Evolutionary conservation across 2,888 invertebrate species (phyloP).

Genomic region (Eumerus sabulonum): DNA sequence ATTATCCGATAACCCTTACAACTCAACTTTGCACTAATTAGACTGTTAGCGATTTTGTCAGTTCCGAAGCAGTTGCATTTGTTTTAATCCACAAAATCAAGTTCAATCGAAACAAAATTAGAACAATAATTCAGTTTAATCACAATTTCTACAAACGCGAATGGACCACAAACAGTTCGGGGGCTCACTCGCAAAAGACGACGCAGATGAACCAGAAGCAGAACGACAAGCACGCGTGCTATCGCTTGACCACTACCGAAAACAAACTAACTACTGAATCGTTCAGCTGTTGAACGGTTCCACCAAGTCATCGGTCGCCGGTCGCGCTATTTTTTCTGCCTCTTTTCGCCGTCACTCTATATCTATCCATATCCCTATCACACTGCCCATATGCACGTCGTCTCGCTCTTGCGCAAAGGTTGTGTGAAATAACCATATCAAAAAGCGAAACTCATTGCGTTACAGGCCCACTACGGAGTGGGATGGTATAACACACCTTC

Average conservation of each 20-base stretch:
- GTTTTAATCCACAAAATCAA: no score
- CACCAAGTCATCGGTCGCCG: conserved; percentile 61
- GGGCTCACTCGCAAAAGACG: no score
- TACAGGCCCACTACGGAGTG: conserved; percentile 51
- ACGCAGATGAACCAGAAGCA: no score
- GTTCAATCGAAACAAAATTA: no score
- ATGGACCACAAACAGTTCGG: no score
- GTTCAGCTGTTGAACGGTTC: conserved; percentile 62
- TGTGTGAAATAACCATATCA: conserved; percentile 65
- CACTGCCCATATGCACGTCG: not conserved
- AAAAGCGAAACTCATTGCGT: conserved; percentile 63
- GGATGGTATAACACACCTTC: conserved; percentile 61
- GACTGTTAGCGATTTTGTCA: no score
- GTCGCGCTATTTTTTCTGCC: conserved; percentile 58
- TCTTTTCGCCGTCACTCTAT: conserved; percentile 11
- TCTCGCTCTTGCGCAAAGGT: conserved; percentile 49
- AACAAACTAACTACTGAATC: conserved; percentile 68
- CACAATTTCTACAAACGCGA: no score
- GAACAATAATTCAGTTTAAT: no score
- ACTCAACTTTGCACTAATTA: no score
- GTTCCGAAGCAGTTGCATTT: no score
- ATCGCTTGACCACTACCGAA: conserved; percentile 66
- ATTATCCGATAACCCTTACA: no score
- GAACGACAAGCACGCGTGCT: conserved; percentile 54
- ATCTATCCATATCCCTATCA: no score